Base-by-base conservation (phyloP, 2,797 vertebrate genomes). In the Pelodytes ibericus region DNA sequence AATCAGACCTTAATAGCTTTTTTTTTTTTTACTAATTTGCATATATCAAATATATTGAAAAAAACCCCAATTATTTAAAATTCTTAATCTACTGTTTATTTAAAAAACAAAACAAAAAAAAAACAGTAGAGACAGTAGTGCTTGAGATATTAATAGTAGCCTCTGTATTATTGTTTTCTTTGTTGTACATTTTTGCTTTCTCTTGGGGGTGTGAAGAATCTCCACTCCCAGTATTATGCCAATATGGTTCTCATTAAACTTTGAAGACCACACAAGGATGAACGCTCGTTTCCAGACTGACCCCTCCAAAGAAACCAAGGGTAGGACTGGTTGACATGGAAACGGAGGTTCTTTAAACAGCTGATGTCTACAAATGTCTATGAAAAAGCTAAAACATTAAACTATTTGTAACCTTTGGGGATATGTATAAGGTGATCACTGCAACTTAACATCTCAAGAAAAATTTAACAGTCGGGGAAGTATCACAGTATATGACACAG, bases 111-210 rank as follows among this genome's bases (percentile, higher is more conserved):
- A 16, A 44, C 41, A 44, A 44, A 13, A 44, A 44, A 16, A n/a
- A n/a, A n/a, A n/a, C n/a, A n/a, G n/a, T n/a, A n/a, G n/a, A n/a
- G n/a, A n/a, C n/a, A n/a, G n/a, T 39, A 2, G 15, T 39, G 36
- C 36, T 39, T 39, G 30, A 74, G 31, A 39, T 18, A 44, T 56
- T 56, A n/a, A n/a, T n/a, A 39, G 4, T 59, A 49, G 31, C n/a
- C 18, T 74, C 29, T 22, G 25, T 67, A 30, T 29, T 60, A n/a
- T 18, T 57, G 29, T 71, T 71, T 77, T 49, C 59, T 77, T 77
- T 71, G 60, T 70, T 58, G 63, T 18, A 71, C 74, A 77, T 71
- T 77, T 67, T 71, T 77, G 47, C 9, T 49, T 68, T 77, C 60
- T 77, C 74, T 22, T 16, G 60, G 49, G 72, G 67, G 24, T 77